Evolutionary conservation across 2,797 vertebrate genomes (phyloP).

Genomic region (Chaetodon trifasciatus): DNA sequence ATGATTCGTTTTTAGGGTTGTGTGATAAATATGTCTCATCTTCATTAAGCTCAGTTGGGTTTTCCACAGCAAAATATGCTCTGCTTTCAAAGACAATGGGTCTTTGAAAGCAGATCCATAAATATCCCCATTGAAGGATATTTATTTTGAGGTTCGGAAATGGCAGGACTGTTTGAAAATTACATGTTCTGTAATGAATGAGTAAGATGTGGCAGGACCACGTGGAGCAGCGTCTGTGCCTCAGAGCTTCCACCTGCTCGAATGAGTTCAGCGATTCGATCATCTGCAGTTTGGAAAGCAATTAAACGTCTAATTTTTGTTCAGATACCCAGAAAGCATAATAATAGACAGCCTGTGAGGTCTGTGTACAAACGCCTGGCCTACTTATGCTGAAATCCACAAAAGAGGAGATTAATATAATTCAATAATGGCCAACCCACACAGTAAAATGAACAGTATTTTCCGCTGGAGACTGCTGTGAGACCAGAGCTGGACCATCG

Average conservation of each 20-base stretch:
- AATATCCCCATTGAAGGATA: conserved; percentile 40
- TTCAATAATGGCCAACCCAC: conserved; percentile 64
- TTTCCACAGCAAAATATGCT: conserved; percentile 22
- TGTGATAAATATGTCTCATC: conserved; percentile 34
- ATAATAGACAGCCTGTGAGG: conserved; percentile 54
- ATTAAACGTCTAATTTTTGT: conserved; percentile 57
- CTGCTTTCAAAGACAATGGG: conserved; percentile 34
- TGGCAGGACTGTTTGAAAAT: conserved; percentile 11
- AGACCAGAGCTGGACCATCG: conserved; percentile 52
- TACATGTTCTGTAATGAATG: conserved; percentile 20
- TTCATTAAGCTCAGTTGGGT: conserved; percentile 45
- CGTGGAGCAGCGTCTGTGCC: conserved; percentile 35
- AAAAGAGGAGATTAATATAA: conserved; percentile 69
- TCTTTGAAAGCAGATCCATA: conserved; percentile 44
- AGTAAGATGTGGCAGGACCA: conserved; percentile 20
- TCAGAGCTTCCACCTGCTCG: conserved; percentile 55
- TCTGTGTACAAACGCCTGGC: conserved; percentile 53
- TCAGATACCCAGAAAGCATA: conserved; percentile 54
- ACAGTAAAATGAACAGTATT: conserved; percentile 62
- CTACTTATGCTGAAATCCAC: conserved; percentile 62
- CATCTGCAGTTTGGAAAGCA: conserved; percentile 56
- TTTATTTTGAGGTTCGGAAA: conserved; percentile 45
- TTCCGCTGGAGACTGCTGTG: conserved; percentile 56
- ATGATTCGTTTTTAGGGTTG: conserved; percentile 13
- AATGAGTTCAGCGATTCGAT: conserved; percentile 53